Conservation (phyloP, 2,113 vertebrate genomes). For the Actinemys pallida region DNA sequence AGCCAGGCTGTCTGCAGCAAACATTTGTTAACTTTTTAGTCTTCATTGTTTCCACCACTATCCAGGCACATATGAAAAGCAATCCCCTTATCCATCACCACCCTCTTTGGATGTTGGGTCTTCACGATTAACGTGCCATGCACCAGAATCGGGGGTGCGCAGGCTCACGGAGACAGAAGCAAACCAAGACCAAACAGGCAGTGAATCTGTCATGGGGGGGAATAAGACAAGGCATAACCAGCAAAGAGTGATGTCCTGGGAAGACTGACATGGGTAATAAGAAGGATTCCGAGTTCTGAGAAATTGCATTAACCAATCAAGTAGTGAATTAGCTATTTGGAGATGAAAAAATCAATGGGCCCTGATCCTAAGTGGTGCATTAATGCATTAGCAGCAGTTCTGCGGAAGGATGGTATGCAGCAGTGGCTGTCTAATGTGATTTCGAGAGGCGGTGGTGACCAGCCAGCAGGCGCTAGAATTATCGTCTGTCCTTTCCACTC, state of each 20-base stretch:
- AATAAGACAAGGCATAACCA: no score
- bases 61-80: not conserved
- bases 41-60: not conserved
- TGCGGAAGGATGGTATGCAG: not conserved
- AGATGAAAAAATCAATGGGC: conserved; percentile 10
- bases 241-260: not conserved
- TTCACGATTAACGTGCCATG: not conserved
- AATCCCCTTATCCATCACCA: not conserved
- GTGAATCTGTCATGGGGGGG: not conserved
- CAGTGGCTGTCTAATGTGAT: not conserved
- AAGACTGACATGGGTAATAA: fast-evolving
- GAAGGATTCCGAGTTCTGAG: not conserved
- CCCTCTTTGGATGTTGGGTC: not conserved
- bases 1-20: not conserved
- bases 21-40: not conserved
- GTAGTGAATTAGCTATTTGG: not conserved
- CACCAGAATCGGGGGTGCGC: not conserved
- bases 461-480: not conserved
- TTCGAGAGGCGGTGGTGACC: not conserved
- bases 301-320: not conserved
- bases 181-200: not conserved
- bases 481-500: not conserved
- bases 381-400: conserved; percentile 38
- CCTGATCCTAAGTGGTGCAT: conserved; percentile 15
- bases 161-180: not conserved